phyloP scores from a whole-genome alignment of 2,113 vertebrate genomes.

The Tachysurus fulvidraco region DNA sequence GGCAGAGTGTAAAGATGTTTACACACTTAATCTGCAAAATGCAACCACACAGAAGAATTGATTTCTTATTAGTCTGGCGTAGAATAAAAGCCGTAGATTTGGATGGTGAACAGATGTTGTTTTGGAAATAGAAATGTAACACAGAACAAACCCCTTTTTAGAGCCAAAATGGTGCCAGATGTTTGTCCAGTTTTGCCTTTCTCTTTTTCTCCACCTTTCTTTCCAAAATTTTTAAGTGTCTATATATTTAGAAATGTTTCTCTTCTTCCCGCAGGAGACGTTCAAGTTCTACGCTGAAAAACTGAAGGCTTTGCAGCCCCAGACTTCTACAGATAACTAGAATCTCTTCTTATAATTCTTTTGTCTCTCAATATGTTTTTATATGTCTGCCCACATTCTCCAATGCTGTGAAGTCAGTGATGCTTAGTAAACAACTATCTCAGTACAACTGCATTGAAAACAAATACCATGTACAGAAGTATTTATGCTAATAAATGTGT shows the following conservation, averaged over 20 bases:
- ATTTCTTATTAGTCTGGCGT: constrained; percentile 58
- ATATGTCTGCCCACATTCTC: constrained; percentile 51
- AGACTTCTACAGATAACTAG: constrained; percentile 45
- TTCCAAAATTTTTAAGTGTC: neutral
- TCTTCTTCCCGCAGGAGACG: constrained; percentile 72
- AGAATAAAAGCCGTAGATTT: constrained; percentile 54
- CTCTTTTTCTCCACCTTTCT: neutral
- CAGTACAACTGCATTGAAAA: constrained; percentile 39
- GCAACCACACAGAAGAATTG: constrained; percentile 65
- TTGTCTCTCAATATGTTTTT: constrained; percentile 8
- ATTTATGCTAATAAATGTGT: constrained; percentile 75
- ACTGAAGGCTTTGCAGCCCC: constrained; percentile 60
- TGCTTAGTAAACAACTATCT: constrained; percentile 49
- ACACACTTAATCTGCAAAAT: constrained; percentile 72
- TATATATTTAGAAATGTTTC: neutral
- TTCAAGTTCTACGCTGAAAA: constrained; percentile 82
- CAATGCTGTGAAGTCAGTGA: constrained; percentile 49
- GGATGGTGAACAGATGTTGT: constrained; percentile 21
- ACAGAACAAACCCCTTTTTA: neutral
- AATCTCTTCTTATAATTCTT: neutral
- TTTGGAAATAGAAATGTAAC: neutral
- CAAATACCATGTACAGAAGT: constrained; percentile 69
- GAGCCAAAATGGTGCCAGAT: neutral
- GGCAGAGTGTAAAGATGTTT: constrained; percentile 64
- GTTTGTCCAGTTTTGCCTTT: neutral